Conservation (phyloP, 2,888 invertebrate genomes). For the Apocheima hispidaria region DNA sequence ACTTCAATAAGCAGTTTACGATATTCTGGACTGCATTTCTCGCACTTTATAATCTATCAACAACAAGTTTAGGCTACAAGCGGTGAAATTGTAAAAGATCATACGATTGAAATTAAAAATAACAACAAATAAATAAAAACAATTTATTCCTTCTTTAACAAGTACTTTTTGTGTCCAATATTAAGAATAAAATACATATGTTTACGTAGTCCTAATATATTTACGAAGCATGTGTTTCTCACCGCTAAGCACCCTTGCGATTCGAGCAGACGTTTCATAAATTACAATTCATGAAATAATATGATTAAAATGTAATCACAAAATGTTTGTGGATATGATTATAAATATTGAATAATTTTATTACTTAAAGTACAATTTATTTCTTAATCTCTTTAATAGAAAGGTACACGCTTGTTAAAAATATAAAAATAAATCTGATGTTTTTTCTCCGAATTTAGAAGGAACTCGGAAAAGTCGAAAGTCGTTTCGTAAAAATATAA, state of each 20-base stretch:
- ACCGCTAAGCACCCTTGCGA: constrained; percentile 73
- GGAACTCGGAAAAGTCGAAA: constrained; percentile 77
- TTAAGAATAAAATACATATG: constrained; percentile 26
- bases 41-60: no score
- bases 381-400: not conserved
- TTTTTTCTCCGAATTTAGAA: constrained; percentile 41
- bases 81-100: no score
- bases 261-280: constrained; percentile 63
- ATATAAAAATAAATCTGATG: constrained; percentile 3
- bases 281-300: constrained; percentile 15
- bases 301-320: no score
- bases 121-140: constrained; percentile 62
- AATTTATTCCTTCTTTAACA: constrained; percentile 76
- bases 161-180: constrained; percentile 30
- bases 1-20: no score
- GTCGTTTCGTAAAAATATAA: constrained; percentile 78
- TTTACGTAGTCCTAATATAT: constrained; percentile 19
- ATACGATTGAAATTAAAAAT: constrained; percentile 14
- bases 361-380: not conserved
- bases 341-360: no score
- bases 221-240: constrained; percentile 64
- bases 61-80: no score
- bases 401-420: constrained; percentile 12
- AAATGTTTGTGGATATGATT: no score
- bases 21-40: no score